Base-by-base conservation (phyloP, 92 coral and sea anemone genomes). In the Isaurus tuberculatus region DNA sequence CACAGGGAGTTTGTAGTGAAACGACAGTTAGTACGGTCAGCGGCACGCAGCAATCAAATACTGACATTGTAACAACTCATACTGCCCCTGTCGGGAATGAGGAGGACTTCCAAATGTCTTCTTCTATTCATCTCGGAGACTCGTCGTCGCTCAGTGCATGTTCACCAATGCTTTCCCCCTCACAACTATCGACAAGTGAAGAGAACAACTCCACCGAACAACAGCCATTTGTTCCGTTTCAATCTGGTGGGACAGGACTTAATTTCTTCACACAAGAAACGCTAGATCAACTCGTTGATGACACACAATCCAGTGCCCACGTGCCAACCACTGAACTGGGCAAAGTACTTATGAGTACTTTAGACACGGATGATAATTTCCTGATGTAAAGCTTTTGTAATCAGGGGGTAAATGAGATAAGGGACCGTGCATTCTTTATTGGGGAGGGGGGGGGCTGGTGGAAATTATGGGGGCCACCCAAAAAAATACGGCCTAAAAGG, bases 211-310 rank as follows among this genome's bases (percentile, higher is more conserved):
- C 82, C 2, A 15, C 68, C 22, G 82, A 77, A 16, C 51, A 34
- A 16, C 82, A 77, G 55, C 69, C 68, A 17, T 77, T 77, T 43
- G 64, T 40, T n/a, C 82, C 82, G 8, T 61, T 57, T 55, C n/a
- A 48, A 51, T 33, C 70, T 7, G 53, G 49, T 6, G 82, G 82
- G 44, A 8, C 82, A 20, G 82, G 55, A 3, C 68, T 77, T 2
- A 77, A 60, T 36, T 77, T 77, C 32, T 77, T 77, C 53, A 57
- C 82, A 77, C 82, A 60, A 27, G 82, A 77, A 65, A 23, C 70
- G 2, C 70, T 77, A 32, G 82, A 77, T 31, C 82, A 77, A 6
- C 31, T 77, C 2, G 82, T 77, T 53, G 58, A 22, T 48, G 44
- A 53, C 58, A 25, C 82, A 5, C 70, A 44, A 27, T 20, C 82